These are phyloP conservation scores for Folsomia candida DNA, from an alignment of 2,888 invertebrate genomes.

Conservation along the genomic window DNA sequence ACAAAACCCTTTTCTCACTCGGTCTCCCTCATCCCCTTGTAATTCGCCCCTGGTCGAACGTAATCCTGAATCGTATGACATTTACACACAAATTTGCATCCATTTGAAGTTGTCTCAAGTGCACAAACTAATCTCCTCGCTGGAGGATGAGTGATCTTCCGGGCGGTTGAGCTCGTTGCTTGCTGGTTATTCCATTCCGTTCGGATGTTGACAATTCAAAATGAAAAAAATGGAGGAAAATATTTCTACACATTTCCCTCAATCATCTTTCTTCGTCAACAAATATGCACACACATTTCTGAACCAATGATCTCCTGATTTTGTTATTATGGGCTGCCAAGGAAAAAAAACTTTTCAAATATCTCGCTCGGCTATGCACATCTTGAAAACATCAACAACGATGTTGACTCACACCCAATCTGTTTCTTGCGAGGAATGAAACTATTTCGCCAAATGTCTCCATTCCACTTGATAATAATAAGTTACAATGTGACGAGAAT, in stretches of 20 bases:
- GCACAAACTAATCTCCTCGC: constrained; percentile 1
- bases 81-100: constrained; percentile 8
- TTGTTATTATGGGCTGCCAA: too few species aligned
- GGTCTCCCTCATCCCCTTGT: neutral
- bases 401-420: neutral
- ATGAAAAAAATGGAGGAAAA: too few species aligned
- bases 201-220: too few species aligned
- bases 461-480: too few species aligned
- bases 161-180: too few species aligned
- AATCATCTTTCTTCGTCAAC: too few species aligned
- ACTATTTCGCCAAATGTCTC: neutral
- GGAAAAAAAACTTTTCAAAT: neutral
- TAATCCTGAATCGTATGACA: neutral
- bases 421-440: neutral
- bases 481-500: too few species aligned
- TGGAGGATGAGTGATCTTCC: neutral
- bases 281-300: too few species aligned
- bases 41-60: neutral
- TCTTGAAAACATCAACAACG: neutral
- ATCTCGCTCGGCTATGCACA: neutral
- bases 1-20: neutral
- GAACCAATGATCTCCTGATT: too few species aligned
- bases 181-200: too few species aligned
- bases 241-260: neutral
- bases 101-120: constrained; percentile 13